phyloP scores from a whole-genome alignment of 2,888 invertebrate genomes.

The Hybos culiciformis region DNA sequence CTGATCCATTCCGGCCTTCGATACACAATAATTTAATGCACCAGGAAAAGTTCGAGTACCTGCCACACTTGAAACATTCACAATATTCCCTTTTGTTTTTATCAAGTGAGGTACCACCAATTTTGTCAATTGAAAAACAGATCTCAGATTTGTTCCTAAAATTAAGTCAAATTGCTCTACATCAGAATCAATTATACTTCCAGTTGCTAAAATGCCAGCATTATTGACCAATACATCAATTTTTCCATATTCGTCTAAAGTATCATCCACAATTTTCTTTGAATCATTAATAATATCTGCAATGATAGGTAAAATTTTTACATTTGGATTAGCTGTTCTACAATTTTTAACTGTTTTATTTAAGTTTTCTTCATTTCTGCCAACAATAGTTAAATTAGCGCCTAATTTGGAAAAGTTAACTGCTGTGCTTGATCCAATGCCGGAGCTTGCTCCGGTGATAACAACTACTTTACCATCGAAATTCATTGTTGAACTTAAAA shows the following conservation, averaged over 20 bases:
- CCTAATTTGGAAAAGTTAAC: slow-evolving; percentile 45
- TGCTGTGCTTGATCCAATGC: slow-evolving; percentile 54
- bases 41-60: slow-evolving; percentile 77
- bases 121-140: slow-evolving; percentile 62
- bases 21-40: slow-evolving; percentile 78
- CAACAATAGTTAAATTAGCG: slow-evolving; percentile 45
- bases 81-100: slow-evolving; percentile 64
- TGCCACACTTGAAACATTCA: slow-evolving; percentile 87
- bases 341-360: slow-evolving; percentile 44
- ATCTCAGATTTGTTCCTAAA: slow-evolving; percentile 73
- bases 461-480: slow-evolving; percentile 30
- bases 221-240: slow-evolving; percentile 72
- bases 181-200: slow-evolving; percentile 64
- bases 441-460: slow-evolving; percentile 51
- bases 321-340: slow-evolving; percentile 25
- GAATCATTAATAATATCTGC: slow-evolving; percentile 52
- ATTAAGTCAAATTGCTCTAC: slow-evolving; percentile 71
- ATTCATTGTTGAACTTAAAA: background rate
- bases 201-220: slow-evolving; percentile 66
- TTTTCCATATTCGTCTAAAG: slow-evolving; percentile 52
- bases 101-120: slow-evolving; percentile 68
- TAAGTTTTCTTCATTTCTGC: slow-evolving; percentile 50
- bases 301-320: slow-evolving; percentile 40
- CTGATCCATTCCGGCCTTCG: slow-evolving; percentile 87
- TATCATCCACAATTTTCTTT: slow-evolving; percentile 49